Conservation (phyloP, 2,888 invertebrate genomes). For the Therioaphis trifolii region DNA sequence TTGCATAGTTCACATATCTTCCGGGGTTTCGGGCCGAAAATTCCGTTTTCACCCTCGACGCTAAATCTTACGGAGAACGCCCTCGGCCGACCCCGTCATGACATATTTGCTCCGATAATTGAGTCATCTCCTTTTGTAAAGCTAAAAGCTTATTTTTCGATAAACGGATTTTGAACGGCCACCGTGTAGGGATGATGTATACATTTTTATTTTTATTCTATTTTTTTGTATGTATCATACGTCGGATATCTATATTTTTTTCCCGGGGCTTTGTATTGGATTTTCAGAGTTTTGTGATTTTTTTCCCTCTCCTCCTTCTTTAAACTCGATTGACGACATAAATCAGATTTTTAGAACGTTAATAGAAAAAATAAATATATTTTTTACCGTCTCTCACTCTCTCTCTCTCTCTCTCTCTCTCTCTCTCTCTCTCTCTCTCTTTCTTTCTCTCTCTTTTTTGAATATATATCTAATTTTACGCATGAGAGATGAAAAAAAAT, state of each 20-base stretch:
- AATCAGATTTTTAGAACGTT: conserved; percentile 55
- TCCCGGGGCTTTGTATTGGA: conserved; percentile 50
- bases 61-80: conserved; percentile 53
- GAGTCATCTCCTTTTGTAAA: conserved; percentile 62
- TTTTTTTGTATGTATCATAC: conserved; percentile 25
- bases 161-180: conserved; percentile 62
- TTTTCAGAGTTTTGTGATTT: conserved; percentile 43
- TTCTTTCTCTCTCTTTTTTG: no score
- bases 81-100: conserved; percentile 43
- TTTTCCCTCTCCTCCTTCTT: no score
- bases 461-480: conserved; percentile 19
- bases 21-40: conserved; percentile 49
- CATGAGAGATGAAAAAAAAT: conserved; percentile 39
- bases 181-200: conserved; percentile 49
- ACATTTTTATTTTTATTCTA: conserved; percentile 33
- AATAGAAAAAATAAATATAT: conserved; percentile 58
- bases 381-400: no score
- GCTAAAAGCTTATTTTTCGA: conserved; percentile 62
- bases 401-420: no score
- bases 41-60: conserved; percentile 53
- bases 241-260: conserved; percentile 38
- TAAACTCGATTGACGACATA: conserved; percentile 56
- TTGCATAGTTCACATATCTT: conserved; percentile 62
- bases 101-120: conserved; percentile 61
- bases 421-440: no score